Percentiles rank a stretch among this genome's conserved stretches.
These are phyloP conservation scores for Caenorhabditis becei DNA, from an alignment of 2,888 invertebrate species.

Conservation along the genomic window DNA sequence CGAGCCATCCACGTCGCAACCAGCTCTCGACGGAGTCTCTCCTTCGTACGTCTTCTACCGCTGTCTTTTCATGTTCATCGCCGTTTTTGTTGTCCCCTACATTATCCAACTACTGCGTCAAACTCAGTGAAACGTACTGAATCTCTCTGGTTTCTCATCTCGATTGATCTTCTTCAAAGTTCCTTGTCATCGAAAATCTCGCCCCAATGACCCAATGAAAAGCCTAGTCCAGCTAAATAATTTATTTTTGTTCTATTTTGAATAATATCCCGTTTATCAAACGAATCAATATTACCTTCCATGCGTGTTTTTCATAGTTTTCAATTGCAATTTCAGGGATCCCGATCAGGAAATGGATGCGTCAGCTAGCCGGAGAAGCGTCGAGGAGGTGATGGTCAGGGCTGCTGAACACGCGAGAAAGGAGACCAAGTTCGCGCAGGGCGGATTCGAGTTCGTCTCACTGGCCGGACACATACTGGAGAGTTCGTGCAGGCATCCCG, in stretches of 20 bases:
- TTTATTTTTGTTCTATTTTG: no score
- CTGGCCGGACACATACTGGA: slow-evolving; percentile 72
- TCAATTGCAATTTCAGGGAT: neutral
- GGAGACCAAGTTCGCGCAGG: slow-evolving; percentile 34
- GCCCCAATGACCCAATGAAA: no score
- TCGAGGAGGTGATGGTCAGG: slow-evolving; percentile 45
- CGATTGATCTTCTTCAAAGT: neutral
- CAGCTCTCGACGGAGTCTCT: neutral
- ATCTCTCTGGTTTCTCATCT: neutral
- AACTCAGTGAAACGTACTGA: neutral
- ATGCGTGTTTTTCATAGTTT: neutral
- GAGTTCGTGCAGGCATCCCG: slow-evolving; percentile 67
- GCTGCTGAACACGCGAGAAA: slow-evolving; percentile 40
- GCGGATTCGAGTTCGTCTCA: slow-evolving; percentile 59
- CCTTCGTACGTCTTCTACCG: slow-evolving; percentile 18
- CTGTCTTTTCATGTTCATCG: slow-evolving; percentile 10
- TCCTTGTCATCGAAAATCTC: neutral
- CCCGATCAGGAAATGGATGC: neutral
- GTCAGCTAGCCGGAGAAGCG: slow-evolving; percentile 2
- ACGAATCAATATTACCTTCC: no score
- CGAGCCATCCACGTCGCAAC: neutral
- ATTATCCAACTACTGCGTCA: neutral
- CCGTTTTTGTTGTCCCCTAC: slow-evolving; percentile 11
- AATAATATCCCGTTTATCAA: no score
- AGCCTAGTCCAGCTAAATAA: no score